A percentile compares a stretch with the other conserved stretches of the same genome.
Conservation (phyloP, 2,888 invertebrate genomes). For the Ferdinandea cuprea region DNA sequence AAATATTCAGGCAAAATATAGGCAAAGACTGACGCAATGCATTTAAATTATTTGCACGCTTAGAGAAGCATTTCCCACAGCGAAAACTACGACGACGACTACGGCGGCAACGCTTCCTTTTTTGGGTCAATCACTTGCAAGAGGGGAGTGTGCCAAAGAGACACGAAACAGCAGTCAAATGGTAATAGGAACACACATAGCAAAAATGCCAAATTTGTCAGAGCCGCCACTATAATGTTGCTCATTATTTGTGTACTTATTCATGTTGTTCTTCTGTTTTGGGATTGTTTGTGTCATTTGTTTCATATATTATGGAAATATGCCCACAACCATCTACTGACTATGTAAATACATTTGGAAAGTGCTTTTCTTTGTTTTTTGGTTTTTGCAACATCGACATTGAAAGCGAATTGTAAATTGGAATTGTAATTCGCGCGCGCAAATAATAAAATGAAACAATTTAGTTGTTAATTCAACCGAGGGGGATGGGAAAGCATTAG, state of each 20-base stretch:
- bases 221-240: conserved; percentile 14
- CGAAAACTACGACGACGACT: background rate
- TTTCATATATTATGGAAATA: conserved; percentile 7
- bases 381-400: background rate
- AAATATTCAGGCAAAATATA: background rate
- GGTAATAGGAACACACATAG: conserved; percentile 36
- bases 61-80: conserved; percentile 5
- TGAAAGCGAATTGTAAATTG: conserved; percentile 28
- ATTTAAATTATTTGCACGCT: conserved; percentile 33
- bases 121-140: conserved; percentile 61
- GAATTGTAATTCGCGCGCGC: background rate
- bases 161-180: conserved; percentile 11
- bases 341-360: conserved; percentile 55
- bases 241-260: conserved; percentile 43
- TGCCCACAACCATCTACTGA: conserved; percentile 42
- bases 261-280: conserved; percentile 34
- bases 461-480: conserved; percentile 21
- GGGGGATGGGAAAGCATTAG: conserved; percentile 25
- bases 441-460: conserved; percentile 36
- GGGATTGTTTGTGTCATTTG: conserved; percentile 11
- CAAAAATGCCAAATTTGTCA: conserved; percentile 31
- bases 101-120: conserved; percentile 54
- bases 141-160: background rate
- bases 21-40: conserved; percentile 31
- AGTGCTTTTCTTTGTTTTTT: conserved; percentile 6